phyloP scores from a whole-genome alignment of 1,140 invertebrate genomes.

The Lerema accius region DNA sequence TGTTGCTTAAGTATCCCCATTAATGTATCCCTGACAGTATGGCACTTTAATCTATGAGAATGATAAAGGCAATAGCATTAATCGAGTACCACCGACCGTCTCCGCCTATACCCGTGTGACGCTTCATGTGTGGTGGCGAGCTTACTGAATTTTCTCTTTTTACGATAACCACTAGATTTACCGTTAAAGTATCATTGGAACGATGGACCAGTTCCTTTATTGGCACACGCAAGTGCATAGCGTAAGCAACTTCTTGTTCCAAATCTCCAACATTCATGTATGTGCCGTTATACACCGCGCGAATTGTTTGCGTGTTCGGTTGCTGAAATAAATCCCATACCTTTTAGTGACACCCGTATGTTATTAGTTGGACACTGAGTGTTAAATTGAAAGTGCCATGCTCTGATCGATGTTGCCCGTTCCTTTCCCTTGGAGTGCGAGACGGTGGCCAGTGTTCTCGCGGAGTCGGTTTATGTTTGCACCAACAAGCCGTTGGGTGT shows the following conservation, averaged over 20 bases:
- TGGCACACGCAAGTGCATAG: constrained; percentile 81
- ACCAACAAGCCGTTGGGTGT: constrained; percentile 47
- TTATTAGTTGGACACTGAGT: constrained; percentile 61
- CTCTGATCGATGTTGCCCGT: constrained; percentile 73
- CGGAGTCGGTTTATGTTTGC: constrained; percentile 43
- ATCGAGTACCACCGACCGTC: constrained; percentile 63
- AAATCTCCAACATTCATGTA: constrained; percentile 81
- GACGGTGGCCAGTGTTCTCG: constrained; percentile 46
- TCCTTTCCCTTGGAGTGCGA: constrained; percentile 54
- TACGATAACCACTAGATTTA: constrained; percentile 61
- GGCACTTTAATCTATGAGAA: constrained; percentile 78
- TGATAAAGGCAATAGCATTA: constrained; percentile 57
- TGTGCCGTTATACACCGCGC: constrained; percentile 72
- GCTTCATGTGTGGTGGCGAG: constrained; percentile 77
- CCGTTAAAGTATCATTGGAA: constrained; percentile 67
- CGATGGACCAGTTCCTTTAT: constrained; percentile 74
- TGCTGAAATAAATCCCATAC: constrained; percentile 67
- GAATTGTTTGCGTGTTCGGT: constrained; percentile 77
- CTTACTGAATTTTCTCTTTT: constrained; percentile 80
- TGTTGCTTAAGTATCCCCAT: constrained; percentile 61
- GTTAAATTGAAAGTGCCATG: constrained; percentile 78
- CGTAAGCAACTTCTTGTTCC: constrained; percentile 82
- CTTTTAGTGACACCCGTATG: constrained; percentile 67
- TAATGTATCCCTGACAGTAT: constrained; percentile 76
- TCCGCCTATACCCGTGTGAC: constrained; percentile 70